Conservation (phyloP, 2,113 vertebrate genomes). For the Prunella himalayana region DNA sequence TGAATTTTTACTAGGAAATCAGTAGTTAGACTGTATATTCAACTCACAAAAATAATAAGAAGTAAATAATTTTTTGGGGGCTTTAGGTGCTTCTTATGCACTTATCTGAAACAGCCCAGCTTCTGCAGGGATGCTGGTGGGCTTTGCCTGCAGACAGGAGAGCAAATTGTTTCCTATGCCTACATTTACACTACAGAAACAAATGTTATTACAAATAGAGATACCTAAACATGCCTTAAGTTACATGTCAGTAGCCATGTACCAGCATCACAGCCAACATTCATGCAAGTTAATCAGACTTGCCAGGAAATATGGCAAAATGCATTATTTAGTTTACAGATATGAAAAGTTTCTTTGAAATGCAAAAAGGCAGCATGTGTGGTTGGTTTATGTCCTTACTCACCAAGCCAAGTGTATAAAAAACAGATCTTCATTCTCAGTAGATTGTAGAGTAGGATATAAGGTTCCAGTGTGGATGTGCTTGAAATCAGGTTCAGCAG, state of each 20-base stretch:
- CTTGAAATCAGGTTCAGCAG: neutral
- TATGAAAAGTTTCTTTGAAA: neutral
- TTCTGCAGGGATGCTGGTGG: neutral
- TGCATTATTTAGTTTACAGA: neutral
- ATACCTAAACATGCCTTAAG: neutral
- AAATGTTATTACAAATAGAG: neutral
- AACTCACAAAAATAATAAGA: neutral
- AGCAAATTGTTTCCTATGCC: neutral
- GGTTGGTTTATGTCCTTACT: neutral
- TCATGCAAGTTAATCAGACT: neutral
- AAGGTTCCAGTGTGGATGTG: neutral
- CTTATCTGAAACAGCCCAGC: neutral
- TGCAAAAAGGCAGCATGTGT: neutral
- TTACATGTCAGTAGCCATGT: neutral
- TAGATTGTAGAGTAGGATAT: neutral
- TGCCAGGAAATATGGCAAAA: neutral
- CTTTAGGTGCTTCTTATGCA: neutral
- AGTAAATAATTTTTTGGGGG: neutral
- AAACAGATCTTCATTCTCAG: neutral
- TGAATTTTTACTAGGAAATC: neutral
- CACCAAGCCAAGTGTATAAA: neutral
- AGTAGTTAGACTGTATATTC: neutral
- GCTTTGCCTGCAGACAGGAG: neutral
- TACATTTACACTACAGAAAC: neutral
- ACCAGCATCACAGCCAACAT: neutral